Conservation (phyloP, 2,888 invertebrate genomes). For the Pasiphila rectangulata region DNA sequence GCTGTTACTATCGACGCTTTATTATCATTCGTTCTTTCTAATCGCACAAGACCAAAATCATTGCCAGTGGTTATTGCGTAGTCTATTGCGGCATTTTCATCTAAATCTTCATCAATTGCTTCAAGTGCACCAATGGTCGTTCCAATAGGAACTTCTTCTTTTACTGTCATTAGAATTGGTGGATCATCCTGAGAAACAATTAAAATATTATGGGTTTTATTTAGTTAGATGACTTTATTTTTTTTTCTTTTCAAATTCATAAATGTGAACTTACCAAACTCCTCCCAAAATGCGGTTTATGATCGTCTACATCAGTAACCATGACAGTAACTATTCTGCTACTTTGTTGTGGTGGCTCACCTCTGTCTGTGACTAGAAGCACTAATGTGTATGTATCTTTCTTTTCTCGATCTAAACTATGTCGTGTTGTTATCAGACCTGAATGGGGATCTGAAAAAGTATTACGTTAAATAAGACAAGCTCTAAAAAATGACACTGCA, state of each 20-base stretch:
- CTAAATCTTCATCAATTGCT: constrained; percentile 88
- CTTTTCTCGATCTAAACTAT: constrained; percentile 86
- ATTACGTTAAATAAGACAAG: not conserved
- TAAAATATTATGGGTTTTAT: not conserved
- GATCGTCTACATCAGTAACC: constrained; percentile 89
- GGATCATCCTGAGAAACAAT: constrained; percentile 77
- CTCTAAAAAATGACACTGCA: no score
- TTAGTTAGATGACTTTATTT: not conserved
- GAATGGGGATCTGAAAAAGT: constrained; percentile 78
- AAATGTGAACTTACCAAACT: constrained; percentile 74
- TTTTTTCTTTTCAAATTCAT: not conserved
- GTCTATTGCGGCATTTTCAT: constrained; percentile 87
- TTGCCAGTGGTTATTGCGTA: constrained; percentile 89
- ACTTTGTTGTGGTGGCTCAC: constrained; percentile 87
- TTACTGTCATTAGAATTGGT: constrained; percentile 82
- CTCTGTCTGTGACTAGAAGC: constrained; percentile 88
- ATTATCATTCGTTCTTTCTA: constrained; percentile 84
- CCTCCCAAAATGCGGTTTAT: constrained; percentile 86
- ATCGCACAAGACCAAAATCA: constrained; percentile 82
- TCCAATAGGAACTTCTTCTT: constrained; percentile 85
- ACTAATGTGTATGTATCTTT: constrained; percentile 88
- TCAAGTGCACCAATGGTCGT: constrained; percentile 84
- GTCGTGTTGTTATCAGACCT: constrained; percentile 86
- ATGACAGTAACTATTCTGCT: constrained; percentile 85
- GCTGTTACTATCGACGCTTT: constrained; percentile 82